Base-by-base conservation (phyloP, 2,888 invertebrate species). In the Nemapogon koenigi region DNA sequence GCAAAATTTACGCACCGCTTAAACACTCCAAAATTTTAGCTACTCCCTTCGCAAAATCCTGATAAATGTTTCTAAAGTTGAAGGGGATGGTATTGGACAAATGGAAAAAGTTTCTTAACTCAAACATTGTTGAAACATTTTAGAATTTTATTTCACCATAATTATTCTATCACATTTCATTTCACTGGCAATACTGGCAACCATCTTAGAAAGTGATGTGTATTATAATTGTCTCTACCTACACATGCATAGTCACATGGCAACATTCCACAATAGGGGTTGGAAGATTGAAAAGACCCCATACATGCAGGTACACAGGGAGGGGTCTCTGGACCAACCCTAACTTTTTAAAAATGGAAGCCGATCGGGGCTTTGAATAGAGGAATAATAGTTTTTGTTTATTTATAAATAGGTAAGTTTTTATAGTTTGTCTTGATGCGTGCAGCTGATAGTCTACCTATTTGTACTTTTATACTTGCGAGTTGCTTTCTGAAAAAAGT, bases 11-110 rank as follows among this genome's bases (percentile, higher is more conserved):
- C 70, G 68, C 55, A 54, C 67, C 62, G 76, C 75, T 79, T 78
- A 78, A 64, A 72, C 58, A 75, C 70, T 71, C 73, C 68, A 75
- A 79, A 79, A 75, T 72, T 79, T 79, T 78, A 80, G 82, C 82
- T 80, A 79, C 71, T 79, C 75, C 80, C 81, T 75, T 81, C 82
- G 71, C 79, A 83, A 76, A 83, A 84, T 84, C 84, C 83, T 83
- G 84, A 84, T 82, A 83, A 80, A 84, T 83, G 81, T 65, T 56
- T 62, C 55, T 56, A 53, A 56, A 57, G 63, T 51, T 13, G 17
- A 48, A 49, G 52, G 55, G 64, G 66, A 62, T 59, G 53, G 62
- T 55, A 52, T 52, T 50, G 49, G 44, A 51, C 46, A 57, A 53
- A 53, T 49, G 54, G 38, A 41, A 59, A 64, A 69, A 71, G n/a